Evolutionary conservation across 2,797 vertebrate species (phyloP), one percentile per base, ranked within the genome.

Genomic region (Argyrosomus regius): DNA sequence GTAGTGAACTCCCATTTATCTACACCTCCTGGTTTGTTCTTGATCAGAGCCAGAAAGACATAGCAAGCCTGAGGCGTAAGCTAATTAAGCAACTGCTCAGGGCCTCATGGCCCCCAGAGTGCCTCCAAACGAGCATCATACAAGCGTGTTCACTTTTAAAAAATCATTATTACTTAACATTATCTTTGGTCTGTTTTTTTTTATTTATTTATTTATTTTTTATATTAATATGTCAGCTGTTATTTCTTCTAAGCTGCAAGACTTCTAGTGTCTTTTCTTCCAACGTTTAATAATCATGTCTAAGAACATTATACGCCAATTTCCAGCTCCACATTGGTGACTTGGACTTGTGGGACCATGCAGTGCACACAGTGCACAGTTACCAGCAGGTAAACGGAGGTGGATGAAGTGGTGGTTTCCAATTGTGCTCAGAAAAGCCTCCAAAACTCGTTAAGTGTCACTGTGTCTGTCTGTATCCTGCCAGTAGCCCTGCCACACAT

Each of bases 1-100:
- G 58, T 31, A n/a, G 18, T 62, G 6, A 64, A 39, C 61, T 65
- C 14, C 3, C 39, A 62, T 77, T 80, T 41, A 82, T 77, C 74
- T 69, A 16, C 48, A 62, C 2, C 16, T 53, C 28, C 61, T 22
- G 14, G 50, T 76, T 66, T 43, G 18, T 22, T 68, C 50, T 16
- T 59, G 63, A 81, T 61, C 72, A 58, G 56, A 68, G 50, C 35
- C 46, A 66, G 17, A 48, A 26, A 70, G 20, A 75, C 49, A 31
- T 10, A 16, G 31, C 39, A 31, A 62, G 43, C 48, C 31, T 41
- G 39, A 83, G 48, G 20, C 46, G 18, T n/a, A 8, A 75, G 26
- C 45, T 39, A 72, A 59, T 68, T 52, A 75, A 68, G 43, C n/a
- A 48, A 49, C 52, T 20, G 60, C 69, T 60, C 22, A n/a, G 54